These are phyloP conservation scores for Drosophila prosaltans DNA, from an alignment of 1,140 invertebrate genomes.

Conservation along the genomic window DNA sequence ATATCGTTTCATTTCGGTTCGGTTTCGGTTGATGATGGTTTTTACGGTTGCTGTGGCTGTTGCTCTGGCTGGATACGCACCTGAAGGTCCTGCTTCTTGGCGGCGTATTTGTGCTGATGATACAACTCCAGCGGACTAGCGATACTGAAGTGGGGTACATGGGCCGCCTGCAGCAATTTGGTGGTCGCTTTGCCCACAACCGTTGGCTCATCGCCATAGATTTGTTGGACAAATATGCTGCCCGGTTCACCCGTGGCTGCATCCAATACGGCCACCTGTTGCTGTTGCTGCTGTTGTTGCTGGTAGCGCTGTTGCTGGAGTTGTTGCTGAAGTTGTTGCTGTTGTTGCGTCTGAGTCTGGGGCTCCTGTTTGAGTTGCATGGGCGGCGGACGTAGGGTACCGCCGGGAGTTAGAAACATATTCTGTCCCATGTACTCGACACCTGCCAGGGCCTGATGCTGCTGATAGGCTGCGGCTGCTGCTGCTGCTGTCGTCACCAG, in stretches of 20 bases:
- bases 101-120: slow-evolving; percentile 77
- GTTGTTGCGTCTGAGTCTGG: slow-evolving; percentile 50
- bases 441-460: slow-evolving; percentile 53
- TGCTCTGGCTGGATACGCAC: slow-evolving; percentile 67
- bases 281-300: slow-evolving; percentile 56
- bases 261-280: slow-evolving; percentile 60
- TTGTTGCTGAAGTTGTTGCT: slow-evolving; percentile 53
- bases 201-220: slow-evolving; percentile 71
- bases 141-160: slow-evolving; percentile 78
- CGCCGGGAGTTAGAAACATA: slow-evolving; percentile 74
- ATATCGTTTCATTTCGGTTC: slow-evolving; percentile 15
- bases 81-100: slow-evolving; percentile 82
- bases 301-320: slow-evolving; percentile 48
- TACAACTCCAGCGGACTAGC: slow-evolving; percentile 76
- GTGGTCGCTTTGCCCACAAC: slow-evolving; percentile 45
- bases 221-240: slow-evolving; percentile 75
- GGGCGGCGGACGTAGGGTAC: slow-evolving; percentile 49
- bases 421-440: slow-evolving; percentile 80
- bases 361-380: slow-evolving; percentile 76
- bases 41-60: slow-evolving; percentile 19
- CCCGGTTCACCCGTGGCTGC: slow-evolving; percentile 58
- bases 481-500: slow-evolving; percentile 31
- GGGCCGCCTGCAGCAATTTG: slow-evolving; percentile 74
- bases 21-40: slow-evolving; percentile 13
- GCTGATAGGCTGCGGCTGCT: slow-evolving; percentile 61